Percentiles rank a stretch among this genome's conserved stretches.
Evolutionary conservation across 2,797 vertebrate genomes (phyloP).

Genomic region (Bradypodion ventrale): DNA sequence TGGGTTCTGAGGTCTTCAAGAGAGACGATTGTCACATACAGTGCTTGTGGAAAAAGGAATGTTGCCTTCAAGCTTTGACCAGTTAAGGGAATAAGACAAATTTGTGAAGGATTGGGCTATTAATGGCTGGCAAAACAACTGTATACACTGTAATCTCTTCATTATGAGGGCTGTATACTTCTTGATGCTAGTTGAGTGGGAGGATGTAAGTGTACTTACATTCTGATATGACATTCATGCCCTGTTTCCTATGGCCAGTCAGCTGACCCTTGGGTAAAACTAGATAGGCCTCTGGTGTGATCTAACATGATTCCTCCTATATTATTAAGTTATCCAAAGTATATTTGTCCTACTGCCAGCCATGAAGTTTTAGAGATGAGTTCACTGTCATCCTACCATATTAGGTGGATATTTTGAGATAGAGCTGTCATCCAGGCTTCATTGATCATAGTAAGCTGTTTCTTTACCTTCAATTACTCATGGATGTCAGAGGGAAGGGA

Average conservation of each 20-base stretch:
- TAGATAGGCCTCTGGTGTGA: not conserved
- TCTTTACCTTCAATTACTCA: conserved; percentile 76
- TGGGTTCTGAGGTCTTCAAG: not conserved
- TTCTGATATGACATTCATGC: no score
- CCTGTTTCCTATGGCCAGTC: not conserved
- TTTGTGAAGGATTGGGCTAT: not conserved
- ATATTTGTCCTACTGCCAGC: conserved; percentile 58
- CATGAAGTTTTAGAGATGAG: conserved; percentile 53
- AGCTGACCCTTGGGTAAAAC: not conserved
- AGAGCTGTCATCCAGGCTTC: conserved; percentile 70
- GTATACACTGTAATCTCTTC: not conserved
- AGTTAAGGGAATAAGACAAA: no score
- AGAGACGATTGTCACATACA: not conserved
- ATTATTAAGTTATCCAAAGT: conserved; percentile 56
- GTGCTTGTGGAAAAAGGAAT: not conserved
- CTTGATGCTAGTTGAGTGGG: not conserved
- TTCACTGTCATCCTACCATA: conserved; percentile 49
- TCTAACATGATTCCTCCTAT: not conserved
- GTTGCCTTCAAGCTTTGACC: not conserved
- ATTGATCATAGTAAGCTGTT: conserved; percentile 74
- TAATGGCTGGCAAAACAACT: not conserved
- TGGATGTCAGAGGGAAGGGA: conserved; percentile 68
- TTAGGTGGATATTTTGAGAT: conserved; percentile 63
- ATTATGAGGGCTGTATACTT: not conserved
- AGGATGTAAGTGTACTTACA: not conserved